Base-by-base conservation (phyloP, 2,113 vertebrate species). In the Brachyistius frenatus region DNA sequence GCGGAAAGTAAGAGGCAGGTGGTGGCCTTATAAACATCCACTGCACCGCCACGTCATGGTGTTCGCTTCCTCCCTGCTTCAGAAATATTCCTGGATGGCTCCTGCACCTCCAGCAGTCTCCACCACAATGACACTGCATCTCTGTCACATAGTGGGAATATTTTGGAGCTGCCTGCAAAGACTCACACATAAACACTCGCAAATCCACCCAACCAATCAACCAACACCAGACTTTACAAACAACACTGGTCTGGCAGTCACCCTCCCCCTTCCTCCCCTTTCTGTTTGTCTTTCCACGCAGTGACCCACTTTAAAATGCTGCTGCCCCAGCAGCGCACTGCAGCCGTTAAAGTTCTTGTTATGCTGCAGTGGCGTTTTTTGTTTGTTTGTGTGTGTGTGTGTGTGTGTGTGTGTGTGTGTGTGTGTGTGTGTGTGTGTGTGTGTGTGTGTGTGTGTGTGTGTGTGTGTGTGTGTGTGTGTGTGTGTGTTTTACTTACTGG, bases 241-340 rank as follows among this genome's bases (percentile, higher is more conserved):
- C 76, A 81, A 83, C 73, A 57, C 54, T 32, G 4, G 30, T 50
- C 46, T 44, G 0, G 2, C 54, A 10, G 30, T 9, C 52, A 2
- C 70, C 32, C 69, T 36, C 36, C 55, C 52, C 61, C 66, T 30
- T 57, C 73, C 64, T 14, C 41, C 31, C 7, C 6, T 31, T 49
- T 81, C 37, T 84, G 32, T 87, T 80, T 88, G 67, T 87, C 72
- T 89, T 86, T 88, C 78, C 73, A 86, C 49, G n/a, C 82, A 55
- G 52, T 92, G 91, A 93, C 91, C 92, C 85, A 92, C 81, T 91
- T 93, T 90, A 67, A 80, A 89, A 86, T 15, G 76, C 80, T 76
- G 73, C 75, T 81, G 85, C 62, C 62, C 76, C 53, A 57, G 73
- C 71, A 73, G 56, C 52, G 7, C 80, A 65, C 58, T 63, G 80